A percentile compares a stretch with the other conserved stretches of the same genome.
Conservation (phyloP, 2,113 vertebrate species). For the Sminthopsis crassicaudata region DNA sequence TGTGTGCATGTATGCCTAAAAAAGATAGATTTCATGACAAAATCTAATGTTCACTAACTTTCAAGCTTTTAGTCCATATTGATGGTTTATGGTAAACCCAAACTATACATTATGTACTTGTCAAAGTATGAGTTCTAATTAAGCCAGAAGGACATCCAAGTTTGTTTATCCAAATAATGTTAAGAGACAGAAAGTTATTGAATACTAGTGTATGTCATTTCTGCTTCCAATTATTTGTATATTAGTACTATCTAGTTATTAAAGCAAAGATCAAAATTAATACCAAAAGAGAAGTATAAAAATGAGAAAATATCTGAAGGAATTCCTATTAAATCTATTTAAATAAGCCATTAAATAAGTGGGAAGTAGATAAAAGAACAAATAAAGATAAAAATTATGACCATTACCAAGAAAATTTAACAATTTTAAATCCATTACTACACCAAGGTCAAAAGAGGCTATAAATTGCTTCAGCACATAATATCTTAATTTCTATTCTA, state of each 20-base stretch:
- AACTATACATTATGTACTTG: not conserved
- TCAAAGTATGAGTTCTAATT: not conserved
- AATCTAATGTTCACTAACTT: not conserved
- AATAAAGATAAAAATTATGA: not conserved
- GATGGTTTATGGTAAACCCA: not conserved
- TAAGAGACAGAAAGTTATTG: not conserved
- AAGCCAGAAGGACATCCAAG: not conserved
- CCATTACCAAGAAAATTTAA: not conserved
- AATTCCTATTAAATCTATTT: not conserved
- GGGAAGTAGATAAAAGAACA: not conserved
- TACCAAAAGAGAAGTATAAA: not conserved
- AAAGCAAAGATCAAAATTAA: not conserved
- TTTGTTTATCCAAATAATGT: not conserved
- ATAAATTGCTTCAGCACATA: not conserved
- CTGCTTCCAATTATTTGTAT: not conserved
- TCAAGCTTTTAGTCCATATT: not conserved
- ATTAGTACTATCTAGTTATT: not conserved
- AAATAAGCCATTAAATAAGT: not conserved
- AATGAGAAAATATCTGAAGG: not conserved
- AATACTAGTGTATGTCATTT: not conserved
- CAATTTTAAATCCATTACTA: not conserved
- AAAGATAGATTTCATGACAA: not conserved
- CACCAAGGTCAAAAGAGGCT: not conserved
- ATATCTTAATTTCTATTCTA: not conserved
- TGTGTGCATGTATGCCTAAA: not conserved